A percentile compares a stretch with the other conserved stretches of the same genome.
Evolutionary conservation across 1,140 invertebrate genomes (phyloP).

Genomic region (Bombus vancouverensis): DNA sequence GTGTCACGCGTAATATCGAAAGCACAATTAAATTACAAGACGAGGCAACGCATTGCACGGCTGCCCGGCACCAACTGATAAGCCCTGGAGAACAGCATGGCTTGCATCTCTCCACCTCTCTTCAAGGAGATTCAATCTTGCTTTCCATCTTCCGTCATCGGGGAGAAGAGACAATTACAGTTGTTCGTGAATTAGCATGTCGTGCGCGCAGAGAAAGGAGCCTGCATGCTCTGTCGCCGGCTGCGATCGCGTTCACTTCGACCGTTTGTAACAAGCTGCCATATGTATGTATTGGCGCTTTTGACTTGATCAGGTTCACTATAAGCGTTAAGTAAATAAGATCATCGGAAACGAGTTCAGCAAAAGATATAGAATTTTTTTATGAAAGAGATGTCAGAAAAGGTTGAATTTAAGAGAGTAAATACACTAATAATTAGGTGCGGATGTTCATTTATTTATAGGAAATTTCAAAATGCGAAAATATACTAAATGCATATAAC

Average conservation of each 20-base stretch:
- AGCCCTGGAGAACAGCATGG: slow-evolving; percentile 41
- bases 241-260: background rate
- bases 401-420: background rate
- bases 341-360: background rate
- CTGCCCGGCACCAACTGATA: slow-evolving; percentile 69
- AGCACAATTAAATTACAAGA: slow-evolving; percentile 35
- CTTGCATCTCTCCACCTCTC: slow-evolving; percentile 51
- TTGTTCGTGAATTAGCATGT: slow-evolving; percentile 14
- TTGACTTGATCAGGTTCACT: background rate
- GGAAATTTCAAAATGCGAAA: background rate
- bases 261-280: background rate
- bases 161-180: slow-evolving; percentile 41
- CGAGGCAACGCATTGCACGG: slow-evolving; percentile 65
- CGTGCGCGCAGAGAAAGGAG: background rate
- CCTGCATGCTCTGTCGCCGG: background rate
- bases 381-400: background rate
- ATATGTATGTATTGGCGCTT: background rate
- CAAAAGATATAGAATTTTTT: background rate
- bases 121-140: slow-evolving; percentile 64
- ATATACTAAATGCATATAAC: background rate
- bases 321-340: background rate
- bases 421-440: background rate
- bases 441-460: background rate
- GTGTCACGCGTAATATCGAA: slow-evolving; percentile 26
- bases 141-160: slow-evolving; percentile 47